Evolutionary conservation across 2,113 vertebrate species (phyloP).

Genomic region (Chaetorhynchus papuensis): DNA sequence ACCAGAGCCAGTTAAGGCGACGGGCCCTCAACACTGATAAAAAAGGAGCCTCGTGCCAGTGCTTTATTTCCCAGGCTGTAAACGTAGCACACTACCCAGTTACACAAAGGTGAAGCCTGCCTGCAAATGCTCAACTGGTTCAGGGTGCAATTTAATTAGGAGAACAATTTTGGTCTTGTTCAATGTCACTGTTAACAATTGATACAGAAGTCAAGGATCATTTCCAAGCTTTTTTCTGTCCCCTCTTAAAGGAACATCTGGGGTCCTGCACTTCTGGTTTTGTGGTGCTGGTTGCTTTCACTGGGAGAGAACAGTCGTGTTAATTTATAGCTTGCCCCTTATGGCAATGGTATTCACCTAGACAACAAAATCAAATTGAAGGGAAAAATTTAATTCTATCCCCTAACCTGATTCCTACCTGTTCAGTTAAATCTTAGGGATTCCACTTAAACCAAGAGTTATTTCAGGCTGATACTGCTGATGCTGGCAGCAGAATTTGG

Average conservation of each 20-base stretch:
- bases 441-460: background rate
- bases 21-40: conserved; percentile 33
- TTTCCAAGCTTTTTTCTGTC: background rate
- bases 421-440: background rate
- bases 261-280: background rate
- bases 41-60: background rate
- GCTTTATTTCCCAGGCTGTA: conserved; percentile 25
- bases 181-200: background rate
- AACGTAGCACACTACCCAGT: background rate
- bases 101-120: background rate
- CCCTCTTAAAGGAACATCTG: background rate
- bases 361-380: background rate
- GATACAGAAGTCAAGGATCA: background rate
- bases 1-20: conserved; percentile 21
- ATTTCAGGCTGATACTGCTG: background rate
- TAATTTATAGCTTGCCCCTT: background rate
- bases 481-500: background rate
- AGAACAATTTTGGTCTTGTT: background rate
- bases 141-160: conserved; percentile 45
- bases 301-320: background rate
- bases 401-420: background rate
- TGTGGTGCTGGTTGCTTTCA: background rate
- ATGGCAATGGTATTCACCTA: background rate
- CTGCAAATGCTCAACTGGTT: conserved; percentile 9
- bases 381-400: background rate